Conservation (phyloP, 2,888 invertebrate genomes). For the Apamea sordens region DNA sequence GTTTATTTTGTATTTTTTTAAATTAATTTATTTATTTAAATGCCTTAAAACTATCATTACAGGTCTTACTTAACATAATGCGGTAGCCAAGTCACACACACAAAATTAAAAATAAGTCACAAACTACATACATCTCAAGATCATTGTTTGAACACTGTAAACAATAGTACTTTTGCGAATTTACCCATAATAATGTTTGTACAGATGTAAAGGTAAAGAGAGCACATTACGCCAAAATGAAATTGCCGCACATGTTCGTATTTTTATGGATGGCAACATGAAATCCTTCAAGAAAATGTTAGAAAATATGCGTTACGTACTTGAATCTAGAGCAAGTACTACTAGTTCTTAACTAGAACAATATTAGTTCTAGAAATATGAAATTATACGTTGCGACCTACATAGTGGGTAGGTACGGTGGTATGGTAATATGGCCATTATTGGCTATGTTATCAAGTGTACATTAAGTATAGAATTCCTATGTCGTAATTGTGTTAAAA, state of each 20-base stretch:
- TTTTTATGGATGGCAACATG: conserved; percentile 5
- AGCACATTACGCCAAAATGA: not conserved
- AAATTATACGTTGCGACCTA: conserved; percentile 53
- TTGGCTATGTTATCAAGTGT: conserved; percentile 46
- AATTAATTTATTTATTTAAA: no score
- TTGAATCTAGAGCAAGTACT: conserved; percentile 48
- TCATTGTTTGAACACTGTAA: no score
- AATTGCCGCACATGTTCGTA: not conserved
- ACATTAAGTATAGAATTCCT: conserved; percentile 50
- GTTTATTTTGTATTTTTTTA: no score
- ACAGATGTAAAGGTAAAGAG: not conserved
- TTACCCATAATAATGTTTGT: no score
- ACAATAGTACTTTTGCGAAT: no score
- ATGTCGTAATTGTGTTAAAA: conserved; percentile 56
- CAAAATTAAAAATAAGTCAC: no score
- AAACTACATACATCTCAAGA: no score
- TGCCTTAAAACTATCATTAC: no score
- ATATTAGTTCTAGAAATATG: conserved; percentile 54
- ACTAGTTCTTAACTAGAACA: conserved; percentile 54
- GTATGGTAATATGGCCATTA: conserved; percentile 52
- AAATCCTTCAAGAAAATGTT: conserved; percentile 51
- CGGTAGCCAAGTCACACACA: no score
- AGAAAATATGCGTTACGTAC: conserved; percentile 36
- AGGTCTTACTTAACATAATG: no score
- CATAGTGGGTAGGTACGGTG: conserved; percentile 20